These are phyloP conservation scores for Eurois occulta DNA, from an alignment of 2,888 invertebrate species.

Conservation along the genomic window DNA sequence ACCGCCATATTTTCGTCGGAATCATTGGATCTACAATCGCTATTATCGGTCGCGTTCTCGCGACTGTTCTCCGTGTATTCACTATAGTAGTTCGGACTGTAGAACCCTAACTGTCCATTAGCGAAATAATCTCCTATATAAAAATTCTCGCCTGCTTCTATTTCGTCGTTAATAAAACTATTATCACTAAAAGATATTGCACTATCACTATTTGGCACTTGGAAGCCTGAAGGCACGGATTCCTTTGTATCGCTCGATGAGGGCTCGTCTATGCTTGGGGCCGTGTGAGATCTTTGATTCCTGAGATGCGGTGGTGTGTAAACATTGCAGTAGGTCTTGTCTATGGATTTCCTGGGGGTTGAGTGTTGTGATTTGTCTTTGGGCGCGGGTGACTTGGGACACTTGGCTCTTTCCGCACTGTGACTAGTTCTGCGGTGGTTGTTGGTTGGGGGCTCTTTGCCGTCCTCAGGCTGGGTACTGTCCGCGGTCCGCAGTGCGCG, in stretches of 20 bases:
- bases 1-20: constrained; percentile 84
- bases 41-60: constrained; percentile 70
- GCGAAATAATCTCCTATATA: constrained; percentile 89
- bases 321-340: constrained; percentile 88
- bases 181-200: constrained; percentile 88
- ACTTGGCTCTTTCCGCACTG: constrained; percentile 76
- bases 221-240: constrained; percentile 85
- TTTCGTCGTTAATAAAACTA: constrained; percentile 85
- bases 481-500: constrained; percentile 91
- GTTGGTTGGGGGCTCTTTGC: constrained; percentile 65
- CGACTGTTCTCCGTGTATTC: constrained; percentile 77
- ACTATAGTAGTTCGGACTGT: constrained; percentile 83
- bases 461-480: constrained; percentile 70
- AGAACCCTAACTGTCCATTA: constrained; percentile 87
- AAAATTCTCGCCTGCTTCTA: constrained; percentile 86
- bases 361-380: constrained; percentile 82
- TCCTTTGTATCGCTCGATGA: constrained; percentile 79
- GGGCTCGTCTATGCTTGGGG: constrained; percentile 78
- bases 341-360: constrained; percentile 83
- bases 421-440: constrained; percentile 75
- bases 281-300: constrained; percentile 83
- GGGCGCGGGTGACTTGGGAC: constrained; percentile 83
- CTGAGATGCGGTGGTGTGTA: constrained; percentile 89
- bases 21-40: constrained; percentile 83
- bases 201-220: constrained; percentile 90